These are phyloP conservation scores for Julus scandinavius DNA, from an alignment of 2,888 invertebrate genomes.

Conservation along the genomic window DNA sequence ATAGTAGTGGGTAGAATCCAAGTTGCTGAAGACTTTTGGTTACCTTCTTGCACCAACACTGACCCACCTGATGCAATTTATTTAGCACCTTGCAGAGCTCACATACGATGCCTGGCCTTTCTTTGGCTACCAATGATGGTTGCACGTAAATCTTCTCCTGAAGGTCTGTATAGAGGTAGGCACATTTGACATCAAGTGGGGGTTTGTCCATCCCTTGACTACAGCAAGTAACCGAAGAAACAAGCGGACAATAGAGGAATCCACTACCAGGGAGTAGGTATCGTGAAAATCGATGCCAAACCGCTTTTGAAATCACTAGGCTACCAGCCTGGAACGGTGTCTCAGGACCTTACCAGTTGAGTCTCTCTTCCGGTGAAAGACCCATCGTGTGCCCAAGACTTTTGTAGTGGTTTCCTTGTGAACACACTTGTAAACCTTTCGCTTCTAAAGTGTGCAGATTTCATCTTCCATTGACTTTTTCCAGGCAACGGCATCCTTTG, in stretches of 20 bases:
- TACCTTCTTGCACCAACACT: neutral
- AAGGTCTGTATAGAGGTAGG: neutral
- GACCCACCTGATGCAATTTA: neutral
- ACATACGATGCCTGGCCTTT: neutral
- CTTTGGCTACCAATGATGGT: neutral
- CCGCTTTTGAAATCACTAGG: neutral
- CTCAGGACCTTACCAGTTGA: neutral
- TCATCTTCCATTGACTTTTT: neutral
- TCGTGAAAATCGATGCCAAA: neutral
- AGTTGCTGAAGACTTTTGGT: neutral
- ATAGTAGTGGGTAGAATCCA: neutral
- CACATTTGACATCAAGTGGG: neutral
- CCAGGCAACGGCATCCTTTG: neutral
- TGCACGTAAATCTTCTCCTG: neutral
- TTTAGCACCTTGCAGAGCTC: neutral
- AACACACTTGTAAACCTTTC: neutral
- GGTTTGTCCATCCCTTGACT: neutral
- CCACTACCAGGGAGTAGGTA: neutral
- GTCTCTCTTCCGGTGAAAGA: no score
- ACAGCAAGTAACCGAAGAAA: neutral
- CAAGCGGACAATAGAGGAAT: neutral
- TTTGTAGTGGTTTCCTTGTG: neutral
- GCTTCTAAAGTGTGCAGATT: neutral
- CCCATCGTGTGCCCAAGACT: neutral
- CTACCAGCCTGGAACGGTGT: neutral